Percentiles rank a stretch among this genome's conserved stretches.
These are phyloP conservation scores for Conops quadrifasciatus DNA, from an alignment of 2,888 invertebrate genomes.

Conservation along the genomic window DNA sequence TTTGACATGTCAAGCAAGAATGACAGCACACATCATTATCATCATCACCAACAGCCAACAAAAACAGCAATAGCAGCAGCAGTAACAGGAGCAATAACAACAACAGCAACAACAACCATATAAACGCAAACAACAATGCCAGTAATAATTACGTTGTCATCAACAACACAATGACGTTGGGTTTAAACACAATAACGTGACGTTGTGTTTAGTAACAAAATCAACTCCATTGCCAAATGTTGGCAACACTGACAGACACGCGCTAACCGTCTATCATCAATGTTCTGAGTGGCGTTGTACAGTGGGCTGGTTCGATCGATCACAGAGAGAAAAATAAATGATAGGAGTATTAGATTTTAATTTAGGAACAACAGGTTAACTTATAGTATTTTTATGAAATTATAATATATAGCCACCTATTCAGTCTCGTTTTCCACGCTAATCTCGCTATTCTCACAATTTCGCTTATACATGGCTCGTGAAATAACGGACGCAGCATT, in stretches of 20 bases:
- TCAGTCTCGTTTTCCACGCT: too few relatives aligned
- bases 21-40: conserved; percentile 18
- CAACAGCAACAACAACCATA: background rate
- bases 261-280: background rate
- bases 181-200: background rate
- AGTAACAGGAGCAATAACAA: background rate
- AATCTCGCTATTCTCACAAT: too few relatives aligned
- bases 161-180: conserved; percentile 1
- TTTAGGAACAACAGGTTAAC: too few relatives aligned
- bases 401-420: too few relatives aligned
- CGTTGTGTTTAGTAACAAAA: too few relatives aligned
- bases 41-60: too few relatives aligned
- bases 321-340: background rate
- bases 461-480: too few relatives aligned
- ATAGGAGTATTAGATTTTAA: too few relatives aligned
- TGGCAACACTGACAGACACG: conserved; percentile 12
- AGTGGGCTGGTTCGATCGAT: background rate
- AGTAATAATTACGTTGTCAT: conserved; percentile 2
- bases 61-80: background rate
- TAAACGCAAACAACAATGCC: background rate
- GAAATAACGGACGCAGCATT: too few relatives aligned
- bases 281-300: background rate
- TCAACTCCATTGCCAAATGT: background rate
- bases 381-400: too few relatives aligned
- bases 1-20: conserved; percentile 37